Evolutionary conservation across 2,797 vertebrate species (phyloP).

Genomic region (Molothrus aeneus): DNA sequence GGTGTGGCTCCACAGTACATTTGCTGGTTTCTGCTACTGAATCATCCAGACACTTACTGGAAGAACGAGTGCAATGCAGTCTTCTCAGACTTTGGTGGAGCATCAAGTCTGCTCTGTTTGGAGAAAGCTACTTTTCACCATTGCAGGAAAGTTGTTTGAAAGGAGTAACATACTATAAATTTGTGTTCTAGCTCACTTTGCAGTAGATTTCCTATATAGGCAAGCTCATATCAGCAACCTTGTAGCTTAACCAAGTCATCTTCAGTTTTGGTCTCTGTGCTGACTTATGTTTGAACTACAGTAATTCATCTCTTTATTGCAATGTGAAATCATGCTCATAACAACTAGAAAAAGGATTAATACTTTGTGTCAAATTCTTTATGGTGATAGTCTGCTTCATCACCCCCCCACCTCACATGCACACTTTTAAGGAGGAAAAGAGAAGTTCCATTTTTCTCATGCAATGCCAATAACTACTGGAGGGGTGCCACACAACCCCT

Average conservation of each 20-base stretch:
- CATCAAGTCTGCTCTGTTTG: neutral
- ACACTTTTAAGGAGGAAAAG: neutral
- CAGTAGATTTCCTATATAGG: neutral
- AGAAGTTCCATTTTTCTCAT: neutral
- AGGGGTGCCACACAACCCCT: neutral
- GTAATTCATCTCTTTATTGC: neutral
- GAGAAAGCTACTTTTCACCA: neutral
- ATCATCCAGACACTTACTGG: neutral
- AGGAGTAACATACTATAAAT: neutral
- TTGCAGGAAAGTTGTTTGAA: neutral
- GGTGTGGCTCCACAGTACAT: neutral
- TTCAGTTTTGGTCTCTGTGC: neutral
- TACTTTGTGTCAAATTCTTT: neutral
- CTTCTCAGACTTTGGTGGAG: neutral
- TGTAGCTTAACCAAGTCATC: neutral
- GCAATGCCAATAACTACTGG: neutral
- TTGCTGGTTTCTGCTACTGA: neutral
- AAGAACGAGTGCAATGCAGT: neutral
- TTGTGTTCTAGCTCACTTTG: neutral
- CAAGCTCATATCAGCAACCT: neutral
- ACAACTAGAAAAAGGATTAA: neutral
- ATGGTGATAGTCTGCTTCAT: neutral
- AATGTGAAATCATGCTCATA: neutral
- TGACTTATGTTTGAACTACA: neutral
- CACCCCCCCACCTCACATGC: neutral